Percentiles rank a stretch among this genome's conserved stretches.
Conservation (phyloP, 23 tunicate species). For the Ciona savignyi region DNA sequence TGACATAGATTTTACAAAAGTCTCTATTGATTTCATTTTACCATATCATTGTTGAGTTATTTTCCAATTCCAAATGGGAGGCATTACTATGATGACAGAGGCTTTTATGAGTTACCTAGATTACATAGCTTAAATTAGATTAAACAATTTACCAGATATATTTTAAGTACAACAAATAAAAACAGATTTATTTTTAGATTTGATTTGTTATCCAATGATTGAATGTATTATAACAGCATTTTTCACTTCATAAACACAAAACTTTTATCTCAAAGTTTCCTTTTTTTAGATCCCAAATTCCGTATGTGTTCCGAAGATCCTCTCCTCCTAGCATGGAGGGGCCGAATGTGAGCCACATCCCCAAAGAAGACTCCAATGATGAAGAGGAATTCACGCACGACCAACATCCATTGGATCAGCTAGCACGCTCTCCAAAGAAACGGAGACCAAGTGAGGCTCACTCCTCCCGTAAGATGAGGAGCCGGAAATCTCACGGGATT, state of each 20-base stretch:
- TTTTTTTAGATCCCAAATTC: not conserved
- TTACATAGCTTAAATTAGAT: too few species aligned
- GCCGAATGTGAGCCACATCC: conserved; percentile 35
- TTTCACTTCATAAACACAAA: too few species aligned
- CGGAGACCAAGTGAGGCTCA: conserved; percentile 2
- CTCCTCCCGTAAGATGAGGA: not conserved
- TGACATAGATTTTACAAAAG: too few species aligned
- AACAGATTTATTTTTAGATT: not conserved
- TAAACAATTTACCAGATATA: not conserved
- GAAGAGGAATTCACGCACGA: not conserved
- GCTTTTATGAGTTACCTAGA: too few species aligned
- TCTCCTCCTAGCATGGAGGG: conserved; percentile 35
- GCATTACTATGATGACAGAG: too few species aligned
- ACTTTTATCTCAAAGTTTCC: too few species aligned
- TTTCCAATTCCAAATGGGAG: too few species aligned
- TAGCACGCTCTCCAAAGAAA: conserved; percentile 13
- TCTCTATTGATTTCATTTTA: too few species aligned
- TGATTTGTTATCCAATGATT: not conserved
- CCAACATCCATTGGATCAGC: not conserved
- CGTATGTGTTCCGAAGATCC: conserved; percentile 6
- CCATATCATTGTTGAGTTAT: too few species aligned
- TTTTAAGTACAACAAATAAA: not conserved
- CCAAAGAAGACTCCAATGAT: conserved; percentile 3
- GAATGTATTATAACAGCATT: too few species aligned
- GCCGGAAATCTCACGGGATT: conserved; percentile 14